Percentiles rank a stretch among this genome's conserved stretches.
Conservation (phyloP, 2,113 vertebrate species). For the Malurus alboscapulatus region DNA sequence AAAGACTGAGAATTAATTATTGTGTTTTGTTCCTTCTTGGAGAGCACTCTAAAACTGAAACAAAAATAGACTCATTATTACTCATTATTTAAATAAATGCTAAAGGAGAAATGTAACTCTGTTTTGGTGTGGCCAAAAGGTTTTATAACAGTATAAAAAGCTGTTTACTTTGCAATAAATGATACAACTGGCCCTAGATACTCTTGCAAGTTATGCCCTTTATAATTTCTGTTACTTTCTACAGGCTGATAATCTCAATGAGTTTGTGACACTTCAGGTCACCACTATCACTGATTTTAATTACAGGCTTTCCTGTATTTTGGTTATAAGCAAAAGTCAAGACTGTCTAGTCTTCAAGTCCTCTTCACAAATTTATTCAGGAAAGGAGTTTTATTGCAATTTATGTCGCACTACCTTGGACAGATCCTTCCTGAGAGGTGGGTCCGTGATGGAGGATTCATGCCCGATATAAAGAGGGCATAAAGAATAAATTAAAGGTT, state of each 20-base stretch:
- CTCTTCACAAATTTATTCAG: neutral
- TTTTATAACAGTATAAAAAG: neutral
- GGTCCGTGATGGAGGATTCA: neutral
- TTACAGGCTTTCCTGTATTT: neutral
- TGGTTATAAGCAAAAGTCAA: neutral
- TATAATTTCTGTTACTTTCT: neutral
- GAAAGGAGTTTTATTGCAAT: neutral
- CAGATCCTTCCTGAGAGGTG: neutral
- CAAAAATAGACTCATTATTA: neutral
- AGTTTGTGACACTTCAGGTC: neutral
- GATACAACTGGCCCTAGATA: neutral
- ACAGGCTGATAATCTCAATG: neutral
- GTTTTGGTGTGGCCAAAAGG: neutral
- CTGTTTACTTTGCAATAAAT: neutral
- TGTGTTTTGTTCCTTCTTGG: neutral
- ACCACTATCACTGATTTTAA: neutral
- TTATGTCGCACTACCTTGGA: neutral
- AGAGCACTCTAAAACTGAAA: neutral
- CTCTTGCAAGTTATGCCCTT: neutral
- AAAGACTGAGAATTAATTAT: neutral
- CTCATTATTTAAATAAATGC: slow-evolving; percentile 8
- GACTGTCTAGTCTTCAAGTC: neutral
- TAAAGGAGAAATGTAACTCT: neutral
- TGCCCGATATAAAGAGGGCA: neutral
- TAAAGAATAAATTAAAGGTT: neutral